phyloP scores from a whole-genome alignment of 2,113 vertebrate genomes.

The Scatophagus argus region DNA sequence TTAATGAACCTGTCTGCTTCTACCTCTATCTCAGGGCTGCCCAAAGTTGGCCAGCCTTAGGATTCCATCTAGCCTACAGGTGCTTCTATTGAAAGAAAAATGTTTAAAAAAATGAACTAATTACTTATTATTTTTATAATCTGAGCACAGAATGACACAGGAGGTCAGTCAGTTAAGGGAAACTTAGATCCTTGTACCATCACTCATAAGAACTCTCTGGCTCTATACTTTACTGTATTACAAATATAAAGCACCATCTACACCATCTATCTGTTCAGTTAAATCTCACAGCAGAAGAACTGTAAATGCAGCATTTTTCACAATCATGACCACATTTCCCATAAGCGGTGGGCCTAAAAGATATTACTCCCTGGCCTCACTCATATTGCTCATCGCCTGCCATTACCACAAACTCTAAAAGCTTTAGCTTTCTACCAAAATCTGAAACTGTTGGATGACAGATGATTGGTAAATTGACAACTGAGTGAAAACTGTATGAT shows the following conservation, averaged over 20 bases:
- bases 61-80: too few relatives aligned
- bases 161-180: too few relatives aligned
- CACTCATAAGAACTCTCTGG: too few relatives aligned
- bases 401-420: slow-evolving; percentile 12
- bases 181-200: too few relatives aligned
- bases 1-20: not conserved
- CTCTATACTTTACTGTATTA: not conserved
- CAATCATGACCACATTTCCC: slow-evolving; percentile 36
- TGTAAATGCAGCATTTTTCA: not conserved
- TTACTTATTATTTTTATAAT: too few relatives aligned
- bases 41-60: too few relatives aligned
- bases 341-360: not conserved
- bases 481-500: not conserved
- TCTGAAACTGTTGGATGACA: not conserved
- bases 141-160: too few relatives aligned
- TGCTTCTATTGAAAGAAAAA: too few relatives aligned
- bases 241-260: not conserved
- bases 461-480: not conserved
- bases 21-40: too few relatives aligned
- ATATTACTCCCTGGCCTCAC: not conserved
- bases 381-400: not conserved
- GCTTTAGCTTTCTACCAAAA: not conserved
- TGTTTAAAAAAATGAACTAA: too few relatives aligned
- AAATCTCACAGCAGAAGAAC: not conserved
- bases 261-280: not conserved